Evolutionary conservation across 2,113 vertebrate genomes (phyloP).

Genomic region (Chrysochloris asiatica): DNA sequence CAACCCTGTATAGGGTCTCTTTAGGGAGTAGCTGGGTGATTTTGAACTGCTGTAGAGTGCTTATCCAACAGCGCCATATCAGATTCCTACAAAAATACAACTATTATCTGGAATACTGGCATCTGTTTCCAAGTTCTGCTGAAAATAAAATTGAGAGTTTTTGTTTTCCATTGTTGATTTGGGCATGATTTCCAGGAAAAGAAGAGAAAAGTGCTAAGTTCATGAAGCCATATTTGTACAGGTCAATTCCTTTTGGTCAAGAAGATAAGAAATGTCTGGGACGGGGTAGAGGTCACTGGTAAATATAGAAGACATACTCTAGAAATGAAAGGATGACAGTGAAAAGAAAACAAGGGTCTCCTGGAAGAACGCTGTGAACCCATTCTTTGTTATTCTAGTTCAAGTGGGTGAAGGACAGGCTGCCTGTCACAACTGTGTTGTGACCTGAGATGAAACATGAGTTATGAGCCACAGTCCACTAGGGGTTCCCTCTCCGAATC

Average conservation of each 20-base stretch:
- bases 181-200: constrained; percentile 13
- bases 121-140: neutral
- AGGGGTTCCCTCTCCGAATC: neutral
- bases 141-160: neutral
- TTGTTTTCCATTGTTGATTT: neutral
- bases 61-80: no score
- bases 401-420: neutral
- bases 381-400: neutral
- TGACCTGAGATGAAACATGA: neutral
- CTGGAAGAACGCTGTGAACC: neutral
- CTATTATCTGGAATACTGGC: neutral
- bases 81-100: neutral
- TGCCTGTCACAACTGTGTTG: neutral
- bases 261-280: neutral
- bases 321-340: neutral
- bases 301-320: neutral
- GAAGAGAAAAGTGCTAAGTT: neutral
- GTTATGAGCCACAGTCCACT: neutral
- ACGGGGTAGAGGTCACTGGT: neutral
- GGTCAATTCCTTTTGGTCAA: neutral
- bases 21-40: no score
- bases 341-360: neutral
- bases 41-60: no score
- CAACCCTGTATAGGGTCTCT: no score
- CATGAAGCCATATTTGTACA: neutral